Percentiles rank a stretch among this genome's conserved stretches.
These are phyloP conservation scores for Dipodomys spectabilis DNA, from an alignment of 2,113 vertebrate genomes.

Conservation along the genomic window DNA sequence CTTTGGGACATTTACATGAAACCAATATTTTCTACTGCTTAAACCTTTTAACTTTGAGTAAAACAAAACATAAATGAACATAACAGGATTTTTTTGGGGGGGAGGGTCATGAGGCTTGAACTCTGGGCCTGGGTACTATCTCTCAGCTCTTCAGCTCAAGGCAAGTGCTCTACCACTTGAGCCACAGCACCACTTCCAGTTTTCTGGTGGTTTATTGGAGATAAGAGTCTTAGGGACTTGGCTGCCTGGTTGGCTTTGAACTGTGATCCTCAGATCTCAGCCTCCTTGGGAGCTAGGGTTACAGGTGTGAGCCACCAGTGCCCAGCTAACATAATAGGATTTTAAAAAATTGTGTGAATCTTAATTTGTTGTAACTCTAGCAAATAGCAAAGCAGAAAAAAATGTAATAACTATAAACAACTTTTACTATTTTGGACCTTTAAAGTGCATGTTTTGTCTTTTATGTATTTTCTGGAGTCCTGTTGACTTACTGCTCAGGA, in stretches of 20 bases:
- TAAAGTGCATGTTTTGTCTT: neutral
- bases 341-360: slow-evolving; percentile 34
- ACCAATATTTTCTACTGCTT: slow-evolving; percentile 1
- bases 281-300: too few relatives aligned
- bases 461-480: neutral
- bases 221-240: too few relatives aligned
- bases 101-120: too few relatives aligned
- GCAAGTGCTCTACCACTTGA: too few relatives aligned
- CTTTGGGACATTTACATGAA: neutral
- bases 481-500: neutral
- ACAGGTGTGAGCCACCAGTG: too few relatives aligned
- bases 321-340: neutral
- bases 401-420: neutral
- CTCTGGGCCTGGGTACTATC: too few relatives aligned
- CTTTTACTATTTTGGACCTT: neutral
- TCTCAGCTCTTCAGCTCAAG: too few relatives aligned
- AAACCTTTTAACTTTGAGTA: neutral
- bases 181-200: too few relatives aligned
- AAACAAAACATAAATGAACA: slow-evolving; percentile 18
- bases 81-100: neutral
- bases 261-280: too few relatives aligned
- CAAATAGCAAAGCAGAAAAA: neutral
- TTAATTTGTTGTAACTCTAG: slow-evolving; percentile 30
- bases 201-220: too few relatives aligned
- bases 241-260: too few relatives aligned